A percentile compares a stretch with the other conserved stretches of the same genome.
phyloP scores from a whole-genome alignment of 2,113 vertebrate genomes.

The Sylvietta virens region DNA sequence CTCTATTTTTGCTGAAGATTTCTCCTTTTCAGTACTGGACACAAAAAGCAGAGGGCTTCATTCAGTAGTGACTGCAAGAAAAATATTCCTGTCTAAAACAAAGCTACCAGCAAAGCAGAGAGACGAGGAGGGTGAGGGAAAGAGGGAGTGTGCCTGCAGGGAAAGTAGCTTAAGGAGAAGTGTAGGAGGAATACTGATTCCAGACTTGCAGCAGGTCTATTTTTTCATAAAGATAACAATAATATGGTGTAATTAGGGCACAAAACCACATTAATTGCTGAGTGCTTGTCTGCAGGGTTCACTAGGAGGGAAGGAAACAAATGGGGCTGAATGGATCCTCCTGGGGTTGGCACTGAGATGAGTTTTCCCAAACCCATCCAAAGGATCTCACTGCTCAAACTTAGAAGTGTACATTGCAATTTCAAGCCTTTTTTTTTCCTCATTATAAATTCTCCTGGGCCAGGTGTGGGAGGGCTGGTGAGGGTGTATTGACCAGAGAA shows the following conservation, averaged over 20 bases:
- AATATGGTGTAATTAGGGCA: not conserved
- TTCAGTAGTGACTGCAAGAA: not conserved
- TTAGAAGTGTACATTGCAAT: not conserved
- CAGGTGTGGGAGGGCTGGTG: not conserved
- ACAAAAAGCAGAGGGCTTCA: not conserved
- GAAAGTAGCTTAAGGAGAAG: conserved; percentile 13
- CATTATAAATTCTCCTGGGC: not conserved
- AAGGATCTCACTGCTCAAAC: not conserved
- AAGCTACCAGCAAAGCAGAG: not conserved
- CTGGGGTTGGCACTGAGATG: not conserved
- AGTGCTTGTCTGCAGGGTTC: not conserved
- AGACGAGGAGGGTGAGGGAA: not conserved
- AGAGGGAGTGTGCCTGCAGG: not conserved
- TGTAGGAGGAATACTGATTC: conserved; percentile 43
- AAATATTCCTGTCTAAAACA: not conserved
- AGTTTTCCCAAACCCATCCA: not conserved
- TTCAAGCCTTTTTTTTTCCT: not conserved
- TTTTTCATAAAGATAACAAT: conserved; percentile 43
- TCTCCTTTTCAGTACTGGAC: not conserved
- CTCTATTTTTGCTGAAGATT: not conserved
- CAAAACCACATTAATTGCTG: not conserved
- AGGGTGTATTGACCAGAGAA: not conserved
- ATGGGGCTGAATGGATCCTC: not conserved
- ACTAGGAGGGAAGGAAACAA: not conserved
- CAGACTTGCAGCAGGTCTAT: conserved; percentile 8